A percentile compares a stretch with the other conserved stretches of the same genome.
Conservation (phyloP, 1,140 invertebrate genomes). For the Zaprionus inermis region DNA sequence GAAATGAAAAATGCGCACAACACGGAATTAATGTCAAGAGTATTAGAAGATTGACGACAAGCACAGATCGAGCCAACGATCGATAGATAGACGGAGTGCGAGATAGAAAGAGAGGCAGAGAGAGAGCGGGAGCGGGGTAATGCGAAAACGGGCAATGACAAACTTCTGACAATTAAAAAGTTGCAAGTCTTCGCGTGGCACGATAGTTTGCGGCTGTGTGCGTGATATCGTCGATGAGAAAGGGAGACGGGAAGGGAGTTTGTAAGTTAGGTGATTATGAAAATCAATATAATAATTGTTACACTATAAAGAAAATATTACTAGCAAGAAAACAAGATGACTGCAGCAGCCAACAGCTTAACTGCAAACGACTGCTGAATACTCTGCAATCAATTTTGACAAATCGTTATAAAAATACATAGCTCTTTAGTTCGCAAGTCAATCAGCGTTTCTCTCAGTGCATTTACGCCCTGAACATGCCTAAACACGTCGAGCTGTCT, state of each 20-base stretch:
- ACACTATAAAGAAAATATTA: background rate
- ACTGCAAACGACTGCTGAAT: too few relatives aligned
- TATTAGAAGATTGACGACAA: slow-evolving; percentile 66
- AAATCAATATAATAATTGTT: slow-evolving; percentile 50
- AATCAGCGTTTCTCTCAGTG: slow-evolving; percentile 5
- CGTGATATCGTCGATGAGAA: too few relatives aligned
- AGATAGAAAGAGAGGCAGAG: background rate
- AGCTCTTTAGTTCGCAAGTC: too few relatives aligned
- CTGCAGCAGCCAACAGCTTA: too few relatives aligned
- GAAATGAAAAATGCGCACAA: slow-evolving; percentile 65
- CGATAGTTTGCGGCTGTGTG: too few relatives aligned
- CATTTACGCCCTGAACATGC: background rate
- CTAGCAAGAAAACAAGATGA: background rate
- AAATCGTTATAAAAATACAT: too few relatives aligned
- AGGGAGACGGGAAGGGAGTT: background rate
- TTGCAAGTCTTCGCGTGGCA: background rate
- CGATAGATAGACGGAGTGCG: slow-evolving; percentile 15
- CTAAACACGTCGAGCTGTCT: slow-evolving; percentile 9
- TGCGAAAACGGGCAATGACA: slow-evolving; percentile 55
- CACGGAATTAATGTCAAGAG: slow-evolving; percentile 73
- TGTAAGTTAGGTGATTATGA: slow-evolving; percentile 42
- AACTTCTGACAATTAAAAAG: slow-evolving; percentile 66
- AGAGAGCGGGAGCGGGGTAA: slow-evolving; percentile 6
- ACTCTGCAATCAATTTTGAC: too few relatives aligned
- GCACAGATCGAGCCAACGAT: slow-evolving; percentile 36